Conservation (phyloP, 2,797 vertebrate genomes). For the Macrochelys suwanniensis region DNA sequence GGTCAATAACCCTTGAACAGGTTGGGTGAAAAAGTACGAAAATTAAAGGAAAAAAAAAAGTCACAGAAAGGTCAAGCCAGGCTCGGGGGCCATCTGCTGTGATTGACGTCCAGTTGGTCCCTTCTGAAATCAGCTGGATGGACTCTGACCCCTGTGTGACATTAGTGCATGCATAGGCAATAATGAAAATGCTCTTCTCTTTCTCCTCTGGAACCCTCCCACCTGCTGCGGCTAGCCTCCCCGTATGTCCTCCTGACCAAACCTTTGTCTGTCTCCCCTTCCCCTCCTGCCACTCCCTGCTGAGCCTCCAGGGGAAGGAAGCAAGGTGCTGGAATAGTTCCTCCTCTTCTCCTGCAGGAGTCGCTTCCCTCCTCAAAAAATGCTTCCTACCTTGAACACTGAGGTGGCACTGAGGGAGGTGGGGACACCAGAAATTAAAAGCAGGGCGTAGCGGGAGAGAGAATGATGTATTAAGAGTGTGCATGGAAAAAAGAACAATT, state of each 20-base stretch:
- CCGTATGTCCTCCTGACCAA: neutral
- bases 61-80: neutral
- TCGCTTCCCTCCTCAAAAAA: neutral
- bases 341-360: neutral
- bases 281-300: neutral
- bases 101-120: neutral
- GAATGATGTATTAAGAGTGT: neutral
- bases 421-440: no score
- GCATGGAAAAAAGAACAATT: neutral
- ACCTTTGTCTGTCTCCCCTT: neutral
- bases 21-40: neutral
- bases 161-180: neutral
- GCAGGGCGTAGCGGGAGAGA: no score
- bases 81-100: neutral
- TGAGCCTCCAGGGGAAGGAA: neutral
- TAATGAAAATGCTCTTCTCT: neutral
- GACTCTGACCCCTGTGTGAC: neutral
- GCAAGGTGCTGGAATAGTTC: neutral
- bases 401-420: neutral
- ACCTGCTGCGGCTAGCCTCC: neutral
- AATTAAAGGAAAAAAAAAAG: neutral
- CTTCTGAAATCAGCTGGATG: neutral
- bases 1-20: neutral
- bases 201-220: neutral
- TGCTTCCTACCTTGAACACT: neutral